These are phyloP conservation scores for Oligia latruncula DNA, from an alignment of 2,888 invertebrate genomes.

Conservation along the genomic window DNA sequence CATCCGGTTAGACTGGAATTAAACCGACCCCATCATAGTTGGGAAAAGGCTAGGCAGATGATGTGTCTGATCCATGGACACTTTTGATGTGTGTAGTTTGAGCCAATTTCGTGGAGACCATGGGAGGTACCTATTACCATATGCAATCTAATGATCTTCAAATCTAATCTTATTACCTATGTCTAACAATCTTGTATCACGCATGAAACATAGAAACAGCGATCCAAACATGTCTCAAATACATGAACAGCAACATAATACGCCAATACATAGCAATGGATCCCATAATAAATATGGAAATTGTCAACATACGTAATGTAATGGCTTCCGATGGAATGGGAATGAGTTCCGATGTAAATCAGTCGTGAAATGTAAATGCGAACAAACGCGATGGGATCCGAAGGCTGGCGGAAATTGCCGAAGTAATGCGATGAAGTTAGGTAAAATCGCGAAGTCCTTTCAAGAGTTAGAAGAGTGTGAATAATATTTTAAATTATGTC, in stretches of 20 bases:
- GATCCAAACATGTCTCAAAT: conserved; percentile 22
- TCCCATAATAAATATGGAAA: conserved; percentile 53
- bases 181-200: background rate
- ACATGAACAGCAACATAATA: conserved; percentile 23
- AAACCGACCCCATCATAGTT: too few relatives aligned
- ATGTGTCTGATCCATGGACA: background rate
- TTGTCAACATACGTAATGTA: conserved; percentile 53
- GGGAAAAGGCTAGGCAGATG: too few relatives aligned
- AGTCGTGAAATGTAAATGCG: conserved; percentile 54
- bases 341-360: conserved; percentile 58
- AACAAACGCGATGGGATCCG: conserved; percentile 40
- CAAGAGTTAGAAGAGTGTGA: conserved; percentile 2
- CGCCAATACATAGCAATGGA: conserved; percentile 38
- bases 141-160: background rate
- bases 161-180: background rate
- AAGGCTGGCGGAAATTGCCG: conserved; percentile 56
- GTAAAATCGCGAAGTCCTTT: conserved; percentile 21
- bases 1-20: too few relatives aligned
- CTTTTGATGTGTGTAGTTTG: background rate
- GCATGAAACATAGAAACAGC: background rate
- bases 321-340: conserved; percentile 45
- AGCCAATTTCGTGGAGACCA: background rate
- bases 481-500: conserved; percentile 1
- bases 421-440: conserved; percentile 42
- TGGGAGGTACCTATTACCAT: background rate